Evolutionary conservation across 1,140 invertebrate genomes (phyloP), one percentile per base, ranked within the genome.

Genomic region (Micrasema longulum): DNA sequence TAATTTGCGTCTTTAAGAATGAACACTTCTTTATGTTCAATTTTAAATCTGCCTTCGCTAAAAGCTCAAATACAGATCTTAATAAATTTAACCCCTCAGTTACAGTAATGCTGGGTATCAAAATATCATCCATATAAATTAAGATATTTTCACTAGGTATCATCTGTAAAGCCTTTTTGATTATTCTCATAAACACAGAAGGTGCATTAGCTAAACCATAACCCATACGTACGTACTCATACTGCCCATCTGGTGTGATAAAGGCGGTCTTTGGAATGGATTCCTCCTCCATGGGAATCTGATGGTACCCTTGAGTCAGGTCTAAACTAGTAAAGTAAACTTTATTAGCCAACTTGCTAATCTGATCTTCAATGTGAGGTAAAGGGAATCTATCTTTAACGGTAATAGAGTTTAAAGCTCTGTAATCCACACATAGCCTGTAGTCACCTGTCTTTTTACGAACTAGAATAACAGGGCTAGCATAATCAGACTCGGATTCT

Each of bases 181-280:
- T 79, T 16, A 80, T 67, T 64, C 80, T 47, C 36, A 38, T 38
- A 38, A 38, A 38, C 12, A 12, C 36, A 38, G 36, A 5, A 12
- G 36, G 36, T 38, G 36, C 79, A 68, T 80, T 81, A 66, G 78
- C 78, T 31, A 85, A 35, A n/a, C 80, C 81, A 63, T 83, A 83
- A 5, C 78, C 78, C 69, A 84, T 77, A 31, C 78, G 36, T 12
- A 52, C 50, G 67, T 76, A 83, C 69, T 82, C 72, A 69, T 77
- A 83, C 57, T 80, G 79, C 7, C 78, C 81, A 12, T 77, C 68
- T 22, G 74, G 74, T 1, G 79, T 79, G 12, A 79, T 78, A 69
- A 82, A 82, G 0, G 79, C 79, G 1, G 81, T 82, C 20, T 82
- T 77, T 22, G 72, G 77, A 57, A 78, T 78, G 1, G 79, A 77